Conservation (phyloP, 1,140 invertebrate species). For the Solenopsis fugax region DNA sequence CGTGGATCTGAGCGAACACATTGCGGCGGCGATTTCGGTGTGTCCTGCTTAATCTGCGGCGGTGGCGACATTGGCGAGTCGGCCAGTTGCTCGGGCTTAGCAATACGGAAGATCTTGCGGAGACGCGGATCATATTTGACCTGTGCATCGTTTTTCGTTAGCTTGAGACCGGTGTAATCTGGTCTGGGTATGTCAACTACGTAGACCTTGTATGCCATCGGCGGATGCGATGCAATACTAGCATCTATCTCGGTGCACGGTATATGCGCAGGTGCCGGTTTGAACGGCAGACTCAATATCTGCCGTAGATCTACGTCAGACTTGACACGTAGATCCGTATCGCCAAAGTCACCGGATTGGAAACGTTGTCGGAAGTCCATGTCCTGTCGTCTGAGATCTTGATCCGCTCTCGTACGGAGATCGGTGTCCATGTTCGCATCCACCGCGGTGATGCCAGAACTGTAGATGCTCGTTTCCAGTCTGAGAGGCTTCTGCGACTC, state of each 20-base stretch:
- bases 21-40: slow-evolving; percentile 83
- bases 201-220: slow-evolving; percentile 90
- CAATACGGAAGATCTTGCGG: slow-evolving; percentile 91
- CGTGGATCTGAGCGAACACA: slow-evolving; percentile 86
- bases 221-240: slow-evolving; percentile 91
- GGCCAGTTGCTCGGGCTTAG: slow-evolving; percentile 86
- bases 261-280: slow-evolving; percentile 91
- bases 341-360: slow-evolving; percentile 80
- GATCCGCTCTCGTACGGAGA: slow-evolving; percentile 81
- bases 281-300: slow-evolving; percentile 90
- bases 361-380: slow-evolving; percentile 88
- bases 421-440: slow-evolving; percentile 83
- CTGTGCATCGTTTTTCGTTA: slow-evolving; percentile 90
- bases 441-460: slow-evolving; percentile 83
- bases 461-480: slow-evolving; percentile 84
- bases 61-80: slow-evolving; percentile 85
- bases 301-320: slow-evolving; percentile 92
- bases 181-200: slow-evolving; percentile 91
- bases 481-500: slow-evolving; percentile 78
- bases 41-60: slow-evolving; percentile 77
- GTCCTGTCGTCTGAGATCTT: slow-evolving; percentile 85
- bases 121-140: slow-evolving; percentile 91
- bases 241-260: slow-evolving; percentile 95
- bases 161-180: slow-evolving; percentile 91
- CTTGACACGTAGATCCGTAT: slow-evolving; percentile 85